Base-by-base conservation (phyloP, 2,888 invertebrate species). In the Drosophila affinis region DNA sequence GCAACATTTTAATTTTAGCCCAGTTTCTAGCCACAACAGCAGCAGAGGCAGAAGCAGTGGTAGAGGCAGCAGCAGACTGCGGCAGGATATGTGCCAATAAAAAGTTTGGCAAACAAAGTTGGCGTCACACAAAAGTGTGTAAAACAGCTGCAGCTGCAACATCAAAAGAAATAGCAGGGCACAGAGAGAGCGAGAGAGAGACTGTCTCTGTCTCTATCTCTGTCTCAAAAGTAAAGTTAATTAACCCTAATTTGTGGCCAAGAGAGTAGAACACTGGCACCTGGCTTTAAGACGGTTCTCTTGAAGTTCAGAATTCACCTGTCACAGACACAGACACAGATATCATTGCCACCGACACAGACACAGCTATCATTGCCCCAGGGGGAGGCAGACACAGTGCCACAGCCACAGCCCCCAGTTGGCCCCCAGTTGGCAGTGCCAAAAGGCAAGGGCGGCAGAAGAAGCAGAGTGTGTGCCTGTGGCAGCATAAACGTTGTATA, bases 101-200 rank as follows among this genome's bases (percentile, higher is more conserved):
- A 85, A 83, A 85, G 87, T 86, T 86, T 86, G 85, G 85, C 85
- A 86, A 88, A 86, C 85, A 86, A 86, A 86, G 84, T 86, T 86
- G 85, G 85, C 85, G 88, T 83, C 85, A 84, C 85, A 84, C 84
- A 79, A 79, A 87, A 79, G 75, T 88, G 75, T 88, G 87, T 75
- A 78, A 86, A 76, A 76, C 72, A 72, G 39, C 79, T 82, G 87
- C 82, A 68, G 62, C 59, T 51, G 67, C 68, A 64, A 34, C 44
- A 48, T 39, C 44, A 14, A 3, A 17, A 46, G 48, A 29, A 49
- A 62, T 72, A 45, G 72, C 45, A 59, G 44, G 48, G 72, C 52
- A 64, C 76, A 79, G 86, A 86, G 47, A 32, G 55, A 45, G 55
- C 34, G 48, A 27, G 21, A 3, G 3, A 24, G 0, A 0, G 24